Conservation (phyloP, 1,140 invertebrate species). For the Neotoxoptera formosana region DNA sequence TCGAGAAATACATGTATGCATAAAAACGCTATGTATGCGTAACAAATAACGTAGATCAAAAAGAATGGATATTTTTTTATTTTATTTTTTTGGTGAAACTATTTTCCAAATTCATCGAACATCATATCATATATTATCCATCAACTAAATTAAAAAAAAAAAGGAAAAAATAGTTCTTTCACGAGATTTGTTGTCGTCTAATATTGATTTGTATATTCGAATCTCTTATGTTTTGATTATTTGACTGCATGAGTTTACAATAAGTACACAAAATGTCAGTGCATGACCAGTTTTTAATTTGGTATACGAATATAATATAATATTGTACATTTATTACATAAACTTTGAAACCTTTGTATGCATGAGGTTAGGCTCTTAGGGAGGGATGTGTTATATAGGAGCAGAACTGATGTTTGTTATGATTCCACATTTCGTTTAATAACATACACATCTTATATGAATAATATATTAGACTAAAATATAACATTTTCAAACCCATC, state of each 20-base stretch:
- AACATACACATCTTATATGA: background rate
- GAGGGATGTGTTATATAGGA: background rate
- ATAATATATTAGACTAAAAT: background rate
- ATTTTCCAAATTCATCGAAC: conserved; percentile 17
- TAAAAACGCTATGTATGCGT: conserved; percentile 17
- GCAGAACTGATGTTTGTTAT: background rate
- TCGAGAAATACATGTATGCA: conserved; percentile 31
- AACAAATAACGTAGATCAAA: conserved; percentile 46
- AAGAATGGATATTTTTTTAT: background rate
- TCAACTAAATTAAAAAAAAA: conserved; percentile 48
- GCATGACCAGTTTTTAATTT: background rate
- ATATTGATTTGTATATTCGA: background rate
- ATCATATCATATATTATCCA: conserved; percentile 32
- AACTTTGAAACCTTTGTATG: background rate
- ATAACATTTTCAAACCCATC: background rate
- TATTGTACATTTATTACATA: background rate
- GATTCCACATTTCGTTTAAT: background rate
- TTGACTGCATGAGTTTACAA: background rate
- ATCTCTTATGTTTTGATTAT: background rate
- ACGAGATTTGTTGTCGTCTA: background rate
- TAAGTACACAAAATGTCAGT: background rate
- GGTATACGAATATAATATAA: background rate
- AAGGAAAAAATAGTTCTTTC: background rate
- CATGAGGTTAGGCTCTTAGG: background rate
- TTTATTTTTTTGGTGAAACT: background rate